Base-by-base conservation (phyloP, 2,797 vertebrate species). In the Salmo trutta region DNA sequence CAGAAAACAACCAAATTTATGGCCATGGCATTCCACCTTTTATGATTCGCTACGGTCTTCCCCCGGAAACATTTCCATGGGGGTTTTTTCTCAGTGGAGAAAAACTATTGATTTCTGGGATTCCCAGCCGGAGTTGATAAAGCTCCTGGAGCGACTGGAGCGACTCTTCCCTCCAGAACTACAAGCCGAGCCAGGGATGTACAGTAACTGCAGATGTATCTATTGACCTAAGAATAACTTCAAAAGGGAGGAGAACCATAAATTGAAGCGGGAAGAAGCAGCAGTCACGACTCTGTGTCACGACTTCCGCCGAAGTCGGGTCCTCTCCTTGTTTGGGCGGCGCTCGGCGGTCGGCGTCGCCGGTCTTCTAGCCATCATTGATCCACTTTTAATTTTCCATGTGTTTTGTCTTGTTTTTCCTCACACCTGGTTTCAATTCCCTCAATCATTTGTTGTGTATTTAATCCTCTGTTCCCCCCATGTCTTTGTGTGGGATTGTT, bases 41-140 rank as follows among this genome's bases (percentile, higher is more conserved):
- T 77, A 47, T 29, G 78, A 87, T 85, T 86, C 21, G 69, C 71
- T 75, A 33, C 3, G 73, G 84, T 88, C 87, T 86, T 87, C 77
- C 82, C 84, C 69, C 70, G 51, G 70, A 47, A 54, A 59, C n/a
- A 62, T 81, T 77, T 47, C 7, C 1, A 5, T 1, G 74, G 64
- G 79, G 75, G 82, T 78, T 85, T 79, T 83, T 81, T 87, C 71
- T 36, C 47, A n/a, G 27, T 14, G 75, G 19, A 68, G 65, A 33
- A 84, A 87, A 54, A 80, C 53, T 80, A 82, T 51, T 3, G 75
- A 80, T 51, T 80, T 84, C 53, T 3, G 75, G 2, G 36, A 81
- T 81, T 85, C 78, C 88, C 90, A 92, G 89, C 90, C 92, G 91
- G 84, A 89, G 83, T 81, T 90, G 79, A 91, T 92, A 81, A 88